Base-by-base conservation (phyloP, 2,113 vertebrate genomes). In the Patagioenas fasciata region DNA sequence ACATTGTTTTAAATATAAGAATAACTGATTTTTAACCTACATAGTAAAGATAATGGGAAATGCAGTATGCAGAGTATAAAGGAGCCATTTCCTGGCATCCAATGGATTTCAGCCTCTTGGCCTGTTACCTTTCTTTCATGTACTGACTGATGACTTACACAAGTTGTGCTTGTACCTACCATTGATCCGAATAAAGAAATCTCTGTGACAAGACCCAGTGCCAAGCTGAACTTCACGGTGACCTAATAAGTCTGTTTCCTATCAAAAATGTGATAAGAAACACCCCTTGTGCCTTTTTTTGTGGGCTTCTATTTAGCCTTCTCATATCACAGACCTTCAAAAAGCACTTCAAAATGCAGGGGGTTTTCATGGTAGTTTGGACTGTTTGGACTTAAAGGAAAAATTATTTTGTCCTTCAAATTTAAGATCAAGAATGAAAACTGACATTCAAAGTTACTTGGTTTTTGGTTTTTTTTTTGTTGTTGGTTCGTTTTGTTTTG, bases 281-380 rank as follows among this genome's bases (percentile, higher is more conserved):
- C 38, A 19, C 26, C 20, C 34, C 5, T 70, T 78, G 6, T 16
- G 54, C 23, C 13, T 7, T 61, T 7, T 51, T 57, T 67, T 28
- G 29, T 65, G 29, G n/a, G 26, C 21, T n/a, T 70, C 1, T 79
- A 3, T 60, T 72, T 16, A 4, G 29, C 51, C 10, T 81, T 11
- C 15, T 83, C 18, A 2, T 61, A 24, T 40, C 0, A 2, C 42
- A 66, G 21, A 20, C 25, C 15, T 53, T 88, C 29, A 60, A 29
- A 75, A 88, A 54, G 6, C 69, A 18, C n/a, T 85, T 85, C 4
- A 44, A 67, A 85, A 42, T 15, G 7, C 6, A 24, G 4, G 10
- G 1, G 3, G 61, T 75, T 72, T 31, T 73, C 11, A 2, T 48
- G 29, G 18, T 51, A 0, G 0, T 75, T 85, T 10, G 38, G 32